phyloP scores from a whole-genome alignment of 1,140 invertebrate species.

The Eulimnadia texana region DNA sequence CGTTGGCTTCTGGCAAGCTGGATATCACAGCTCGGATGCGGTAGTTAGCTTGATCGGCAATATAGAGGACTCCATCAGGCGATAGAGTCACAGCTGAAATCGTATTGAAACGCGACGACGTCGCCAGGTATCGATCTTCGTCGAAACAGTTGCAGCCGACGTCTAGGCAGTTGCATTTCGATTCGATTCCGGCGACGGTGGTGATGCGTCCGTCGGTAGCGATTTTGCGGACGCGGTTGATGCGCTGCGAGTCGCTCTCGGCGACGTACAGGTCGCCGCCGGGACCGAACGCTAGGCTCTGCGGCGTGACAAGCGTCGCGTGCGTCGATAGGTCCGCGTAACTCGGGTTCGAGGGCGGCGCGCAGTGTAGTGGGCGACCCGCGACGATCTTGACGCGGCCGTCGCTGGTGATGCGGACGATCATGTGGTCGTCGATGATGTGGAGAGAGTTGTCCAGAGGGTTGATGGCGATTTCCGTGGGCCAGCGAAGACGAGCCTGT shows the following conservation, averaged over 20 bases:
- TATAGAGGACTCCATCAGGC: conserved; percentile 83
- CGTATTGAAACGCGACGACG: conserved; percentile 84
- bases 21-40: conserved; percentile 77
- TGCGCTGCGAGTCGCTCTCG: conserved; percentile 85
- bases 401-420: conserved; percentile 67
- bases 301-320: conserved; percentile 77
- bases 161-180: conserved; percentile 86
- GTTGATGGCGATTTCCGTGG: conserved; percentile 79
- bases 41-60: conserved; percentile 85
- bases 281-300: conserved; percentile 85
- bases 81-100: conserved; percentile 85
- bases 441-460: conserved; percentile 85
- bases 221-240: conserved; percentile 77
- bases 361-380: conserved; percentile 76
- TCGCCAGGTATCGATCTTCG: conserved; percentile 76
- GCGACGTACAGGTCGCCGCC: conserved; percentile 88
- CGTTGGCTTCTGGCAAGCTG: conserved; percentile 65
- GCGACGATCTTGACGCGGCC: conserved; percentile 70
- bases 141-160: conserved; percentile 80
- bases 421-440: conserved; percentile 86
- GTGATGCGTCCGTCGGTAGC: conserved; percentile 83
- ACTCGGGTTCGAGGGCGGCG: conserved; percentile 29
- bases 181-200: conserved; percentile 83
- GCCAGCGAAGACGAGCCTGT: conserved; percentile 79
- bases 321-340: conserved; percentile 65